Evolutionary conservation across 2,113 vertebrate genomes (phyloP).

Genomic region (Toxostoma redivivum): DNA sequence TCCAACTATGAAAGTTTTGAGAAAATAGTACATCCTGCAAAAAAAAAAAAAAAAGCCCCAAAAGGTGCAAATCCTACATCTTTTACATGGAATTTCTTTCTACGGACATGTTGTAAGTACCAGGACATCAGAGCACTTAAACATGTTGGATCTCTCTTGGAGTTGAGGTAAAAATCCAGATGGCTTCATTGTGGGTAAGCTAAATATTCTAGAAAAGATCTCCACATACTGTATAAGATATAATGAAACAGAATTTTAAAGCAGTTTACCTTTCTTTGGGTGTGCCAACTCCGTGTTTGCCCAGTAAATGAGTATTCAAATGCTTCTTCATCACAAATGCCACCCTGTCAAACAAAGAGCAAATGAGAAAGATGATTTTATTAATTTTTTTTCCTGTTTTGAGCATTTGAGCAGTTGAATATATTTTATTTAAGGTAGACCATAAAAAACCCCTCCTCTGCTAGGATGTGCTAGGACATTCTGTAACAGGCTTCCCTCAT

Average conservation of each 20-base stretch:
- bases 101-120: not conserved
- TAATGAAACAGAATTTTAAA: not conserved
- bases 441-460: not conserved
- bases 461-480: not conserved
- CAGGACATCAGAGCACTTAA: not conserved
- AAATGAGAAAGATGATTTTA: not conserved
- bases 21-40: not conserved
- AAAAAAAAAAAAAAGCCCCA: not conserved
- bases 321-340: constrained; percentile 99
- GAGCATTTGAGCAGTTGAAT: not conserved
- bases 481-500: not conserved
- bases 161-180: not conserved
- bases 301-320: constrained; percentile 93
- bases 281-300: constrained; percentile 95
- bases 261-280: constrained; percentile 92
- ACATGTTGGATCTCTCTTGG: not conserved
- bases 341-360: constrained; percentile 78
- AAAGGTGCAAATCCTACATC: not conserved
- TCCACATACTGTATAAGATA: not conserved
- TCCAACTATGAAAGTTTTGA: not conserved
- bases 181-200: not conserved
- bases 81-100: not conserved
- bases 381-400: not conserved
- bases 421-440: not conserved
- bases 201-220: not conserved